Base-by-base conservation (phyloP, 2,888 invertebrate species). In the Microdon myrmicae region DNA sequence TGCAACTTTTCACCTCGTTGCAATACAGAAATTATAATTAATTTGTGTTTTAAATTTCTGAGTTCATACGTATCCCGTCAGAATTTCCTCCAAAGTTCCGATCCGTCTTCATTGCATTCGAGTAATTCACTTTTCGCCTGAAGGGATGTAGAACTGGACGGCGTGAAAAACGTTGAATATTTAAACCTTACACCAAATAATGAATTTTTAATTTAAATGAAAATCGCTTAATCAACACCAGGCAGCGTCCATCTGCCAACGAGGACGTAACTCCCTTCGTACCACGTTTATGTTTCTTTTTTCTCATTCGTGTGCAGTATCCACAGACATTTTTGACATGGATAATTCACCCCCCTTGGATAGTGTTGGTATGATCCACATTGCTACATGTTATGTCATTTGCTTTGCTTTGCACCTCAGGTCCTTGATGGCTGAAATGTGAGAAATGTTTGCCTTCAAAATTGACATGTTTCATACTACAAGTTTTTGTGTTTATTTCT, bases 171-270 rank as follows among this genome's bases (percentile, higher is more conserved):
- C 64, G 51, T 64, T 64, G 64, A 64, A 64, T 64, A 64, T 64
- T 64, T 58, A 64, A 64, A 58, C 53, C 56, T 64, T 64, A 64
- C 61, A 64, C 56, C 45, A 64, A 58, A 64, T 64, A 51, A 64
- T 64, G 51, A 64, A 64, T 64, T 64, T 64, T 64, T 64, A 58
- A 64, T 64, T 64, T 64, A 64, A 64, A 64, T 64, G 64, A 64
- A 64, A 64, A 64, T 64, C 64, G 64, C 64, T 64, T 64, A 64
- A 64, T 64, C 64, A 58, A 53, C 58, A 64, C 64, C 56, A 43
- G 55, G 32, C 39, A 19, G 13, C 7, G 5, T 9, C 25, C 31
- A 10, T n/a, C 4, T 17, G 6, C 14, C 10, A 4, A 3, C 44
- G 17, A 10, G 16, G n/a, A n/a, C n/a, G n/a, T n/a, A n/a, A n/a